Base-by-base conservation (phyloP, 2,888 invertebrate genomes). In the Pecten maximus region DNA sequence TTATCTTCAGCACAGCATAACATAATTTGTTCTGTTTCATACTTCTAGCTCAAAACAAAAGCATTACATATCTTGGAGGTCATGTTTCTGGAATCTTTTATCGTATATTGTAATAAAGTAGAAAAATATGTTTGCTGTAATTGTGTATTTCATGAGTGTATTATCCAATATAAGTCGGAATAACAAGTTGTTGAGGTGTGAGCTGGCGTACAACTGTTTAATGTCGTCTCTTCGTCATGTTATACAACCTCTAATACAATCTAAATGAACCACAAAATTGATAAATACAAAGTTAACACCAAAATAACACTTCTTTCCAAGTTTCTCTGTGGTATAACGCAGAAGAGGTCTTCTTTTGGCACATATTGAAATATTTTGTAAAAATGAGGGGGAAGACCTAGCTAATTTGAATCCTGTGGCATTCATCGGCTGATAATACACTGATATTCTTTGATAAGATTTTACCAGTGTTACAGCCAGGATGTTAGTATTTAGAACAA, bases 271-370 rank as follows among this genome's bases (percentile, higher is more conserved):
- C 74, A 74, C 74, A 35, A 74, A 74, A 74, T 74, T 74, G 74
- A 74, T 74, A 74, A 74, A 74, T 74, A 74, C 74, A 74, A 74
- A 74, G 74, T 74, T 74, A 74, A 74, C 74, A 35, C 74, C 74
- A 74, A 74, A 74, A 74, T 28, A 74, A 74, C 74, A 10, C 35
- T 74, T 74, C 35, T 74, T 74, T 74, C 74, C 74, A 74, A 74
- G 74, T 74, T 74, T 74, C 35, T 74, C 74, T 15, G 23, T 35
- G 35, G 28, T 74, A 35, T 74, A 28, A 74, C 28, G 35, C 74
- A 74, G 74, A 74, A 74, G 74, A 0, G 28, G 3, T 6, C 35
- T 74, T 35, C 74, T 74, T 74, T 74, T 74, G 74, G 74, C 74
- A 35, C 74, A 35, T 74, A 74, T 74, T 74, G 74, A 74, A 74